phyloP scores from a whole-genome alignment of 2,113 vertebrate genomes.

The Brachionichthys hirsutus region DNA sequence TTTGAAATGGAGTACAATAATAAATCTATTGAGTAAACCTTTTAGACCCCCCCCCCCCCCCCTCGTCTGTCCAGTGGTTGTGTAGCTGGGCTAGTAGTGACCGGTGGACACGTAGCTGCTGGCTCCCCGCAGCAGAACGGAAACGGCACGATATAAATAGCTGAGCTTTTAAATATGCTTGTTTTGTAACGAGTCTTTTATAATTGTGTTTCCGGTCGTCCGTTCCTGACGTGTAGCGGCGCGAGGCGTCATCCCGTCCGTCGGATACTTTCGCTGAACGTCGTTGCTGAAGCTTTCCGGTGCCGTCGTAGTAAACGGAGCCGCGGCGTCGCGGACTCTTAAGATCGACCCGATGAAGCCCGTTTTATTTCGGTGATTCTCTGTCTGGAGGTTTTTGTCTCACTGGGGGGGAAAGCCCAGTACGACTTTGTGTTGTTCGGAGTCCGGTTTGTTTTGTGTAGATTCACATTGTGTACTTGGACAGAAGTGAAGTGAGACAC shows the following conservation, averaged over 20 bases:
- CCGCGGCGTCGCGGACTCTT: too few species aligned
- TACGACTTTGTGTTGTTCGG: too few species aligned
- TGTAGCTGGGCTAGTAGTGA: constrained; percentile 6
- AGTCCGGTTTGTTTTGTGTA: constrained; percentile 35
- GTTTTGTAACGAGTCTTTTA: constrained; percentile 61
- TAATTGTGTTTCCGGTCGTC: constrained; percentile 43
- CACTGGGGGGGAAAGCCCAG: too few species aligned
- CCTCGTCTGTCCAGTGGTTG: constrained; percentile 8
- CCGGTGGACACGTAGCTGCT: constrained; percentile 11
- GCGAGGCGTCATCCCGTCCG: constrained; percentile 15
- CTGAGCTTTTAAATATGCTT: constrained; percentile 51
- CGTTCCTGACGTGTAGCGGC: constrained; percentile 23
- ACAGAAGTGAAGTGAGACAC: constrained; percentile 22
- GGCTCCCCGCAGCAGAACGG: constrained; percentile 13
- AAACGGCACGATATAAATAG: constrained; percentile 22
- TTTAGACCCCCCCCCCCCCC: constrained; percentile 2
- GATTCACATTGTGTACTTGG: constrained; percentile 11
- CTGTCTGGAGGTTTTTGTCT: background rate
- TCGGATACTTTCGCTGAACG: constrained; percentile 29
- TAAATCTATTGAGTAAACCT: constrained; percentile 8
- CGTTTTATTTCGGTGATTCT: too few species aligned
- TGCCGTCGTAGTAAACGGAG: constrained; percentile 40
- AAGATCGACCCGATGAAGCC: constrained; percentile 8
- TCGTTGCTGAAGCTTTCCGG: constrained; percentile 31
- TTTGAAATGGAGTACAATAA: constrained; percentile 13